These are phyloP conservation scores for Busseola fusca DNA, from an alignment of 2,888 invertebrate genomes.

Conservation along the genomic window DNA sequence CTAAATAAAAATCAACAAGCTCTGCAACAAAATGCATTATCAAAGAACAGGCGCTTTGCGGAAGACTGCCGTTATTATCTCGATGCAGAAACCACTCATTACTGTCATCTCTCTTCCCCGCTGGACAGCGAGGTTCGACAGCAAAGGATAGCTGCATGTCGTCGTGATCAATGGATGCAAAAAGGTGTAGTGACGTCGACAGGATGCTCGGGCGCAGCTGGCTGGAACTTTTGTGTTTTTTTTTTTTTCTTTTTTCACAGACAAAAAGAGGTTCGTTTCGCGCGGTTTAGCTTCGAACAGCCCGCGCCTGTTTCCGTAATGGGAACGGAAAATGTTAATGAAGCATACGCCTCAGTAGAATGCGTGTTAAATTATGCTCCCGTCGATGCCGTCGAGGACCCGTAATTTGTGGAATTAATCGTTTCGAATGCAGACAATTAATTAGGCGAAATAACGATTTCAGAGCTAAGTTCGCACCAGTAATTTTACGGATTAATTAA, in stretches of 20 bases:
- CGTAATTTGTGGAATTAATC: conserved; percentile 76
- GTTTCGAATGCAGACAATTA: conserved; percentile 71
- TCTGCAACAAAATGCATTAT: conserved; percentile 77
- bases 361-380: conserved; percentile 76
- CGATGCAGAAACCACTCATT: conserved; percentile 67
- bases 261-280: conserved; percentile 86
- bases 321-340: conserved; percentile 86
- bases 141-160: conserved; percentile 75
- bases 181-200: conserved; percentile 85
- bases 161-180: conserved; percentile 81
- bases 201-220: conserved; percentile 88
- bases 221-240: conserved; percentile 85
- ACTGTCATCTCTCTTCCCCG: conserved; percentile 74
- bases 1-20: conserved; percentile 76
- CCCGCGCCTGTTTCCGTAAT: conserved; percentile 82
- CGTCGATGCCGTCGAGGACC: conserved; percentile 59
- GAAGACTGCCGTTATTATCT: conserved; percentile 85
- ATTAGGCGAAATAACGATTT: conserved; percentile 70
- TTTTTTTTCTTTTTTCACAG: conserved; percentile 74
- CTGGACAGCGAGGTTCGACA: conserved; percentile 46
- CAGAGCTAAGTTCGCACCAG: conserved; percentile 32
- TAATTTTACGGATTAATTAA: conserved; percentile 35
- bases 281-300: conserved; percentile 80
- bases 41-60: conserved; percentile 79
- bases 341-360: conserved; percentile 76